A percentile compares a stretch with the other conserved stretches of the same genome.
These are phyloP conservation scores for Acronicta alni DNA, from an alignment of 2,888 invertebrate genomes.

Conservation along the genomic window DNA sequence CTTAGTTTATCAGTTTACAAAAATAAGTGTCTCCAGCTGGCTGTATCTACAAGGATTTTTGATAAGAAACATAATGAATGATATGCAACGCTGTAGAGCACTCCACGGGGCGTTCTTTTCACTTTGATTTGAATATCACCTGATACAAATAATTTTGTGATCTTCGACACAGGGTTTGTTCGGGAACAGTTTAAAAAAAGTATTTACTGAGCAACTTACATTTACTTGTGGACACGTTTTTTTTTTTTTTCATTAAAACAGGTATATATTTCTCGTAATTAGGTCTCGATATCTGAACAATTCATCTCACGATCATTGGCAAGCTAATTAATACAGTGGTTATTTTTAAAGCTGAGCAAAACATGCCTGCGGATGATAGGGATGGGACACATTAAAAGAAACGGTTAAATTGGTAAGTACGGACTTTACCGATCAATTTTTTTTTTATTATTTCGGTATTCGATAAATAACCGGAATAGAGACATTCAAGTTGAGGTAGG, in stretches of 20 bases:
- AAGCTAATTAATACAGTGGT: constrained; percentile 53
- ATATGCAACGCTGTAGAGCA: no score
- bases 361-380: constrained; percentile 13
- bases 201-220: constrained; percentile 20
- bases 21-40: no score
- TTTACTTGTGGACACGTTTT: constrained; percentile 25
- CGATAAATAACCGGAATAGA: not conserved
- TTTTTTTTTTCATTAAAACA: constrained; percentile 49
- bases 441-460: not conserved
- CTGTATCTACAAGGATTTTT: no score
- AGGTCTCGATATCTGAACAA: constrained; percentile 51
- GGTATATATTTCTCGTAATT: constrained; percentile 56
- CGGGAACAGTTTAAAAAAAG: no score
- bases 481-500: not conserved
- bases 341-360: constrained; percentile 49
- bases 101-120: no score
- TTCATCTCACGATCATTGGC: constrained; percentile 59
- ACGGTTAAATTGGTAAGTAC: constrained; percentile 1
- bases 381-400: constrained; percentile 8
- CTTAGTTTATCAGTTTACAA: no score
- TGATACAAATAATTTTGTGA: no score
- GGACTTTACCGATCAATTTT: not conserved
- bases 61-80: no score
- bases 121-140: no score
- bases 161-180: no score